A percentile compares a stretch with the other conserved stretches of the same genome.
These are phyloP conservation scores for Bucorvus abyssinicus DNA, from an alignment of 2,797 vertebrate species.

Conservation along the genomic window DNA sequence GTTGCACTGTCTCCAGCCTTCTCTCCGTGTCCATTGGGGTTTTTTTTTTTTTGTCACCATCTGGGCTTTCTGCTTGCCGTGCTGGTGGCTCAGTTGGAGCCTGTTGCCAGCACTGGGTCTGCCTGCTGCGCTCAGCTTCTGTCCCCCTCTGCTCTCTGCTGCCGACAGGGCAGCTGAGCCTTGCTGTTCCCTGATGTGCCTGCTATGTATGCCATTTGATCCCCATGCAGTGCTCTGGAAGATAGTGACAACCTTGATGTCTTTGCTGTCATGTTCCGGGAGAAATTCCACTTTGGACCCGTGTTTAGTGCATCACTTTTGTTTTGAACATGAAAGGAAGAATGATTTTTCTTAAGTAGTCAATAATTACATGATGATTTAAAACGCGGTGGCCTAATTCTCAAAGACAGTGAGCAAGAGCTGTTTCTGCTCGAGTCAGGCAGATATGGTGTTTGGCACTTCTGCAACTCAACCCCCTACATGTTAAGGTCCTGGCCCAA, in stretches of 20 bases:
- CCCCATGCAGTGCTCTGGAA: not conserved
- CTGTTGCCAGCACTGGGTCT: not conserved
- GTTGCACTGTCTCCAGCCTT: not conserved
- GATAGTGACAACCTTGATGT: not conserved
- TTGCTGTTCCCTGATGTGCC: not conserved
- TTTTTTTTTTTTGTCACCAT: not conserved
- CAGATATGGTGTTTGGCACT: not conserved
- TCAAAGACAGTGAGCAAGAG: not conserved
- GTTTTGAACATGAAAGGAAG: not conserved
- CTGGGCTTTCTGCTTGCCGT: not conserved
- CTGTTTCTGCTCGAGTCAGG: not conserved
- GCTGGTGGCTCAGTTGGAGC: not conserved
- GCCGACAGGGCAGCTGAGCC: not conserved
- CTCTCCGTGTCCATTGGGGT: not conserved
- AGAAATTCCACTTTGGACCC: not conserved
- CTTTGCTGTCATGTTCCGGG: not conserved
- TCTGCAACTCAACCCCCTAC: not conserved
- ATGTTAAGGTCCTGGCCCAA: not conserved
- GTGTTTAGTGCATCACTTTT: not conserved
- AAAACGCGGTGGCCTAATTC: not conserved
- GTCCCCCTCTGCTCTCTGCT: not conserved
- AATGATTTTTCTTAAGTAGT: not conserved
- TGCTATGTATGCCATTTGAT: rapidly evolving
- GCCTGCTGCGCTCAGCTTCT: not conserved
- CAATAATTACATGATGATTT: rapidly evolving